Percentiles rank a stretch among this genome's conserved stretches.
Conservation (phyloP, 2,113 vertebrate genomes). For the Dipodomys ordii region DNA sequence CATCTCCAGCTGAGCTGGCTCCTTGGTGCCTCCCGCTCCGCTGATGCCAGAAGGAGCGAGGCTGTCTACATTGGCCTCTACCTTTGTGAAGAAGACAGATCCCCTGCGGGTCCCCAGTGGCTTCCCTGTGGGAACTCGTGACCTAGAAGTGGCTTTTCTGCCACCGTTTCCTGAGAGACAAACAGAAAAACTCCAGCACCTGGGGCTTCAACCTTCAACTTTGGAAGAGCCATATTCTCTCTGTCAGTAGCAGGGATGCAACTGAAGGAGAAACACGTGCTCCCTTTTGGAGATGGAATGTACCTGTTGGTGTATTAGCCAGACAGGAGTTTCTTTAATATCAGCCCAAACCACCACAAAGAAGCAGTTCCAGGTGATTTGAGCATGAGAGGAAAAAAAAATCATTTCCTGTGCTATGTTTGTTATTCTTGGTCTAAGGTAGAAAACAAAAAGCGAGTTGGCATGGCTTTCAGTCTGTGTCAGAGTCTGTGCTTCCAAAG, state of each 20-base stretch:
- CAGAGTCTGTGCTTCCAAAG: neutral
- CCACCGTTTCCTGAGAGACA: neutral
- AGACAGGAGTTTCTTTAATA: constrained; percentile 67
- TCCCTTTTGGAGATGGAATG: neutral
- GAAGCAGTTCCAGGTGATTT: neutral
- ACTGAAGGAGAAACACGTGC: neutral
- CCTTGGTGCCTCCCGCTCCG: neutral
- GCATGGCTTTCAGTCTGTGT: neutral
- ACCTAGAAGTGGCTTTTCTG: neutral
- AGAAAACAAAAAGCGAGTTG: neutral
- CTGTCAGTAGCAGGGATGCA: constrained; percentile 37
- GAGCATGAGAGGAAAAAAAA: neutral
- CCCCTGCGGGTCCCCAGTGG: rapidly evolving
- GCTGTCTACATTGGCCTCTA: neutral
- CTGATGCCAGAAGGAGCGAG: neutral
- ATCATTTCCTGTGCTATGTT: neutral
- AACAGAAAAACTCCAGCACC: constrained; percentile 45
- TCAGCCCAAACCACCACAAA: constrained; percentile 40
- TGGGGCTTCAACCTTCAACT: constrained; percentile 48
- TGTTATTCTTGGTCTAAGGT: neutral
- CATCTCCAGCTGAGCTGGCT: neutral
- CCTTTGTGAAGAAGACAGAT: neutral
- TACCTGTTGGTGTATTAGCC: constrained; percentile 67
- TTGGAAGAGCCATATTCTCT: constrained; percentile 50
- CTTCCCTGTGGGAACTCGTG: neutral